These are phyloP conservation scores for Nemotelus pantherinus DNA, from an alignment of 2,888 invertebrate genomes.

Conservation along the genomic window DNA sequence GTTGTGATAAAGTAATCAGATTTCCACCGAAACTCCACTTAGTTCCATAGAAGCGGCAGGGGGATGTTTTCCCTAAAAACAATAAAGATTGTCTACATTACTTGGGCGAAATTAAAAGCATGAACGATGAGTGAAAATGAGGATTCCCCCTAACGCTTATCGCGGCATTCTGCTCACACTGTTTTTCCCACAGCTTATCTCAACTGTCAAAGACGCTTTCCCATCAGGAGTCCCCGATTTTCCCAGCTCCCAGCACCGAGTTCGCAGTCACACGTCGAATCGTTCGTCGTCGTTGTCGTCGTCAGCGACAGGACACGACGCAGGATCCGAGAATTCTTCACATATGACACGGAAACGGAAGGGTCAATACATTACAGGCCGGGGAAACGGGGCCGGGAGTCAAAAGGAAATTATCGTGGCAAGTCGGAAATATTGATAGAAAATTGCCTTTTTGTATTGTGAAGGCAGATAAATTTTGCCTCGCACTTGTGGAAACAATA, in stretches of 20 bases:
- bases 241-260: slow-evolving; percentile 13
- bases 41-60: neutral
- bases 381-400: slow-evolving; percentile 26
- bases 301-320: slow-evolving; percentile 21
- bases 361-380: slow-evolving; percentile 25
- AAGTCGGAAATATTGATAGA: neutral
- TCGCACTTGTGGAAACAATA: neutral
- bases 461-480: neutral
- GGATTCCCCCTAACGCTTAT: neutral
- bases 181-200: slow-evolving; percentile 18
- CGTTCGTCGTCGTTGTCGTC: slow-evolving; percentile 20
- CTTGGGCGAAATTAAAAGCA: slow-evolving; percentile 6
- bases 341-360: slow-evolving; percentile 40
- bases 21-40: slow-evolving; percentile 21
- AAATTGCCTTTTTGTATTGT: neutral
- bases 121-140: slow-evolving; percentile 21
- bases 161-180: neutral
- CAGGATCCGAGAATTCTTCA: slow-evolving; percentile 36
- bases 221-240: slow-evolving; percentile 8
- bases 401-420: slow-evolving; percentile 15
- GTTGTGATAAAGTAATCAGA: slow-evolving; percentile 1
- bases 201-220: slow-evolving; percentile 34
- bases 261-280: slow-evolving; percentile 5
- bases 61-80: slow-evolving; percentile 15
- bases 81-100: slow-evolving; percentile 6